These are phyloP conservation scores for Holacanthella duospinosa DNA, from an alignment of 2,888 invertebrate species.

Conservation along the genomic window DNA sequence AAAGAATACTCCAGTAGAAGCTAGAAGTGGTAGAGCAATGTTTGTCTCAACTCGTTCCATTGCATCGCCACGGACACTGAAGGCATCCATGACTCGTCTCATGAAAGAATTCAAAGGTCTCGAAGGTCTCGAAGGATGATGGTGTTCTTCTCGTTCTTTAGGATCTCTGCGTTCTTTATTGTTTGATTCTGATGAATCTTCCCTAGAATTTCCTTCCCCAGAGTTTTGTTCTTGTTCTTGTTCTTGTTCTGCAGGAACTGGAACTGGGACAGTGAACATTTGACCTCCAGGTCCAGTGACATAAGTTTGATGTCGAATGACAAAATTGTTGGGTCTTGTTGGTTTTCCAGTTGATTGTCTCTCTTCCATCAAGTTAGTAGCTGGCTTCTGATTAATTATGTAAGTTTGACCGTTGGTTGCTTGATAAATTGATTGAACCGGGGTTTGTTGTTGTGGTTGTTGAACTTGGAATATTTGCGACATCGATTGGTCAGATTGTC, in stretches of 20 bases:
- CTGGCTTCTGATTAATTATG: background rate
- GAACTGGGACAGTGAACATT: constrained; percentile 39
- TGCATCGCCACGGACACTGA: constrained; percentile 24
- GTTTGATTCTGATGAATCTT: background rate
- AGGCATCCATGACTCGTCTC: constrained; percentile 29
- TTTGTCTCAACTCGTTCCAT: constrained; percentile 31
- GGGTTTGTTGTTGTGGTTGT: constrained; percentile 16
- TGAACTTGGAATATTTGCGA: constrained; percentile 17
- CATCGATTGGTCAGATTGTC: background rate
- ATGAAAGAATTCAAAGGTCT: constrained; percentile 11
- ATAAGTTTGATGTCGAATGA: constrained; percentile 37
- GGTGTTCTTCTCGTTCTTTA: constrained; percentile 3
- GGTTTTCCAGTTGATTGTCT: constrained; percentile 16
- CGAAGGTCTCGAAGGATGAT: background rate
- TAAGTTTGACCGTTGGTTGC: constrained; percentile 8
- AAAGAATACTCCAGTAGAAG: constrained; percentile 33
- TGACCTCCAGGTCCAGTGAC: constrained; percentile 37
- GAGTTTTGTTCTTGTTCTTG: constrained; percentile 11
- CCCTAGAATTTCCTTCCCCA: constrained; percentile 10
- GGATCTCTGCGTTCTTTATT: background rate
- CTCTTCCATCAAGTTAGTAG: constrained; percentile 20
- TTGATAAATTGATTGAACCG: constrained; percentile 8
- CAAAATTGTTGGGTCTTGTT: constrained; percentile 17
- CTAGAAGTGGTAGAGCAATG: constrained; percentile 32
- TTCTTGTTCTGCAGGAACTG: constrained; percentile 36